Evolutionary conservation across 2,113 vertebrate species (phyloP).

Genomic region (Athene noctua): DNA sequence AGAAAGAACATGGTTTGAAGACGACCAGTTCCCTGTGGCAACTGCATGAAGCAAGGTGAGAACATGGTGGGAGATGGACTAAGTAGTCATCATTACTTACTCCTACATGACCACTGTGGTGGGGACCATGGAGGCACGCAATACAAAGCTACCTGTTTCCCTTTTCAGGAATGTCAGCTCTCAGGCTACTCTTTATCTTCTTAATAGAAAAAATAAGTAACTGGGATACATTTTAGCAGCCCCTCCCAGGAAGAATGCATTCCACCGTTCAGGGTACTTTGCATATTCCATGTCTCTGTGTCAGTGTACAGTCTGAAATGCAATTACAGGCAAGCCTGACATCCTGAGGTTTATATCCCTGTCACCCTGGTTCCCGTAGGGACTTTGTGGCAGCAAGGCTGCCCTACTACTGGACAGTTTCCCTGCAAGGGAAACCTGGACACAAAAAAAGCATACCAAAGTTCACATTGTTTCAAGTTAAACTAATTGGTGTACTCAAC

Average conservation of each 20-base stretch:
- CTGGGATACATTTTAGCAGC: neutral
- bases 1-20: neutral
- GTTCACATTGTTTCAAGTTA: neutral
- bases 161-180: neutral
- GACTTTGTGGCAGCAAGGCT: neutral
- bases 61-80: neutral
- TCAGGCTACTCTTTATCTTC: neutral
- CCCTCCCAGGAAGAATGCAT: neutral
- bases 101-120: neutral
- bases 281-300: neutral
- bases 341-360: neutral
- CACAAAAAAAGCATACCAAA: neutral
- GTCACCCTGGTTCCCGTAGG: neutral
- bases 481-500: neutral
- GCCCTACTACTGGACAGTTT: neutral
- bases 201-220: neutral
- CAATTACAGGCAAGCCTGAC: neutral
- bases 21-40: neutral
- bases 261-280: neutral
- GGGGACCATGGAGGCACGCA: neutral
- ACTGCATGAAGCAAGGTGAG: neutral
- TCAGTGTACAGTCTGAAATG: neutral
- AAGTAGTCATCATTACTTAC: neutral
- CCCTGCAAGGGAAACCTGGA: neutral
- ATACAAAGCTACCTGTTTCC: neutral